Conservation (phyloP, 1,140 invertebrate genomes). For the Drosophila teissieri region DNA sequence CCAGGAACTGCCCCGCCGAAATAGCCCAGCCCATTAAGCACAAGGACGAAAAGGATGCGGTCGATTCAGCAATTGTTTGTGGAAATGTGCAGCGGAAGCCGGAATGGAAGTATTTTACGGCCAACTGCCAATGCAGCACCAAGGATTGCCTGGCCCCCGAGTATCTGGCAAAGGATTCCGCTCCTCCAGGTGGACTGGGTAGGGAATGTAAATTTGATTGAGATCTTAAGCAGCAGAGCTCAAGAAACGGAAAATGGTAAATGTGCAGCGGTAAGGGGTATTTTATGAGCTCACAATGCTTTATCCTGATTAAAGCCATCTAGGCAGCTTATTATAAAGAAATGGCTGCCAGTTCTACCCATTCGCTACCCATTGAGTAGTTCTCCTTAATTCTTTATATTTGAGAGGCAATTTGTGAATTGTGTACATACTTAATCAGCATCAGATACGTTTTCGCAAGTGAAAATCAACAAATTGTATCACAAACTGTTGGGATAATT, state of each 20-base stretch:
- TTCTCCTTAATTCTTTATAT: background rate
- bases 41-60: constrained; percentile 52
- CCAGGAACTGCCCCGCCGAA: constrained; percentile 14
- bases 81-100: constrained; percentile 52
- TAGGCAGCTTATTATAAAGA: background rate
- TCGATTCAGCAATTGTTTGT: constrained; percentile 55
- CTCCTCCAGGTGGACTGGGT: constrained; percentile 20
- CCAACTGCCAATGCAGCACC: constrained; percentile 43
- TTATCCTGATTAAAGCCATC: constrained; percentile 28
- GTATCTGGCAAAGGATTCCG: constrained; percentile 16
- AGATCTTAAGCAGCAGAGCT: constrained; percentile 35
- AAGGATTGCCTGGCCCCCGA: background rate
- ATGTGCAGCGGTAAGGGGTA: constrained; percentile 27
- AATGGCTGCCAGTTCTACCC: background rate
- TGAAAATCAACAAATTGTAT: too few species aligned
- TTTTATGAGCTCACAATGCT: constrained; percentile 16
- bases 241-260: constrained; percentile 22
- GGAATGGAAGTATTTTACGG: constrained; percentile 55
- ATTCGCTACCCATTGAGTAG: too few species aligned
- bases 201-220: constrained; percentile 47
- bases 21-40: constrained; percentile 67
- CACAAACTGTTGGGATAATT: too few species aligned
- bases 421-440: background rate
- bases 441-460: background rate
- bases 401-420: background rate